A percentile compares a stretch with the other conserved stretches of the same genome.
Conservation (phyloP, 2,888 invertebrate species). For the Harpalus rubripes region DNA sequence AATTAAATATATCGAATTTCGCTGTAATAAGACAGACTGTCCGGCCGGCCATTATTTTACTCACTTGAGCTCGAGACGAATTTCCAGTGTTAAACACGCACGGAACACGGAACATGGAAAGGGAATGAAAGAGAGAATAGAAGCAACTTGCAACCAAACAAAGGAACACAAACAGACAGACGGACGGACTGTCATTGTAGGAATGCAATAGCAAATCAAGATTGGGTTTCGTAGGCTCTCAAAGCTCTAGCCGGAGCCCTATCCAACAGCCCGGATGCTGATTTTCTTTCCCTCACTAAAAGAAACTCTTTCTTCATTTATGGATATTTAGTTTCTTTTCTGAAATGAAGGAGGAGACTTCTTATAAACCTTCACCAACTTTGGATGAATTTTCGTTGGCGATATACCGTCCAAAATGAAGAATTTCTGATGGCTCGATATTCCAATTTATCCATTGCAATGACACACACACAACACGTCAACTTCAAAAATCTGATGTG, state of each 20-base stretch:
- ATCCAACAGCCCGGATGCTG: conserved; percentile 51
- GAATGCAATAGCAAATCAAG: conserved; percentile 79
- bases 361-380: no score
- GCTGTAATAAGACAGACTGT: conserved; percentile 61
- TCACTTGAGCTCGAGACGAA: conserved; percentile 52
- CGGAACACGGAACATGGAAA: conserved; percentile 9
- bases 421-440: no score
- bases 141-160: conserved; percentile 58
- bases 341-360: no score
- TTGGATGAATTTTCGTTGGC: no score
- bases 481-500: no score
- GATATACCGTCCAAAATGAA: no score
- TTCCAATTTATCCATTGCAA: no score
- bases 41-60: conserved; percentile 54
- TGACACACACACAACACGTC: no score
- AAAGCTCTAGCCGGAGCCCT: conserved; percentile 56
- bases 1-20: conserved; percentile 61
- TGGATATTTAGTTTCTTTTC: no score
- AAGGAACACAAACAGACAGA: conserved; percentile 71
- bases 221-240: conserved; percentile 76
- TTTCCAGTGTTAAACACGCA: conserved; percentile 57
- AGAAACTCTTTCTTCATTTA: neutral
- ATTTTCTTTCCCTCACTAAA: conserved; percentile 13
- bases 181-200: conserved; percentile 76
- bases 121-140: conserved; percentile 54